These are phyloP conservation scores for Rhinoderma darwinii DNA, from an alignment of 2,113 vertebrate genomes.

Conservation along the genomic window DNA sequence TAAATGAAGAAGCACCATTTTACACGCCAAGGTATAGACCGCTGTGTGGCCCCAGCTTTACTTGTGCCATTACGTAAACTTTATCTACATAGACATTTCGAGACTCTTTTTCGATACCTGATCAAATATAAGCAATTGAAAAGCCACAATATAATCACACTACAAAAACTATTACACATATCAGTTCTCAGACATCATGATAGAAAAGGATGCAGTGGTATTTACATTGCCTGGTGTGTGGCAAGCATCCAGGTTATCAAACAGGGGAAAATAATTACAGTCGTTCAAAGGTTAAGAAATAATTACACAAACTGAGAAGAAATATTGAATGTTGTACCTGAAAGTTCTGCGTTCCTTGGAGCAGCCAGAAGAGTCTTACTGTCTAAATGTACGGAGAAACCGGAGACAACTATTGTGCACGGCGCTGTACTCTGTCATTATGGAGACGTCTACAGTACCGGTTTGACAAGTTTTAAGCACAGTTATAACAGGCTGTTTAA, in stretches of 20 bases:
- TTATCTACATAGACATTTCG: not conserved
- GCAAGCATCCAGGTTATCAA: not conserved
- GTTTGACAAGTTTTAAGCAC: slow-evolving; percentile 49
- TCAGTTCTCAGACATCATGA: not conserved
- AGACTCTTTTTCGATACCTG: not conserved
- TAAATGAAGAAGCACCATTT: not conserved
- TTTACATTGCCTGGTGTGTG: not conserved
- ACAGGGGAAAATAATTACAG: not conserved
- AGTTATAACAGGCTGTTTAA: slow-evolving; percentile 52
- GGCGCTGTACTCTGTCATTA: slow-evolving; percentile 42
- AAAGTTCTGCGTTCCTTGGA: not conserved
- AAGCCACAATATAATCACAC: not conserved
- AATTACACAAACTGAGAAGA: not conserved
- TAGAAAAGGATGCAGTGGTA: too few relatives aligned
- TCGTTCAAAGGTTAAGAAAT: not conserved
- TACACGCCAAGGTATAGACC: not conserved
- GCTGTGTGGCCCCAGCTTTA: not conserved
- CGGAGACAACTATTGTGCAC: slow-evolving; percentile 39
- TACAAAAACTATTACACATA: slow-evolving; percentile 12
- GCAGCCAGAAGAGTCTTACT: not conserved
- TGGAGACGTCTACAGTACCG: slow-evolving; percentile 51
- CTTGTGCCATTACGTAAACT: not conserved
- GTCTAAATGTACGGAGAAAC: slow-evolving; percentile 28
- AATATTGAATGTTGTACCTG: slow-evolving; percentile 40
- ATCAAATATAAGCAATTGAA: slow-evolving; percentile 18